Conservation (phyloP, 2,888 invertebrate genomes). For the Pandemis corylana region DNA sequence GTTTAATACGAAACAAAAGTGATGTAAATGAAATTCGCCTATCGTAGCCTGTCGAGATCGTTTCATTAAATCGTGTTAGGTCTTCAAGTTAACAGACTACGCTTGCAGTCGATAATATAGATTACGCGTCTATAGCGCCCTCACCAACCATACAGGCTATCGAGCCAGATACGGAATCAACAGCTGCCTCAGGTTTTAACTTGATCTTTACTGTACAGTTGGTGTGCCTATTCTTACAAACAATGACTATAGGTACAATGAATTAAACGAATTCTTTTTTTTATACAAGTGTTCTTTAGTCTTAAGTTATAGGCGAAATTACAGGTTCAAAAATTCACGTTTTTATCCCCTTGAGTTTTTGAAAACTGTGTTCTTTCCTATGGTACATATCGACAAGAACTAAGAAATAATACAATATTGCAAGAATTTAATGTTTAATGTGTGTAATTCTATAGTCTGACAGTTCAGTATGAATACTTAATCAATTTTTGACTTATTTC, state of each 20-base stretch:
- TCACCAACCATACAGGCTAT: background rate
- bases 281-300: conserved; percentile 56
- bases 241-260: conserved; percentile 58
- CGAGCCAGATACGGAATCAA: no score
- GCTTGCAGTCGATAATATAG: background rate
- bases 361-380: conserved; percentile 11
- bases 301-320: conserved; percentile 56
- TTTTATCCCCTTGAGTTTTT: conserved; percentile 11
- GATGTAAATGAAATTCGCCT: no score
- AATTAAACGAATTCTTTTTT: conserved; percentile 63
- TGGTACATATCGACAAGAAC: conserved; percentile 17
- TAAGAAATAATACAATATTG: conserved; percentile 7
- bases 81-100: background rate
- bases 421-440: background rate
- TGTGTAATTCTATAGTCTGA: background rate
- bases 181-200: background rate
- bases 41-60: no score
- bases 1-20: no score
- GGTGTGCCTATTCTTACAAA: background rate
- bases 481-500: conserved; percentile 24
- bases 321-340: conserved; percentile 10
- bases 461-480: background rate
- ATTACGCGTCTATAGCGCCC: background rate
- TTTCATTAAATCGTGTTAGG: no score
- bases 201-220: background rate